Base-by-base conservation (phyloP, 1,140 invertebrate genomes). In the Akabosia matsudoensis region DNA sequence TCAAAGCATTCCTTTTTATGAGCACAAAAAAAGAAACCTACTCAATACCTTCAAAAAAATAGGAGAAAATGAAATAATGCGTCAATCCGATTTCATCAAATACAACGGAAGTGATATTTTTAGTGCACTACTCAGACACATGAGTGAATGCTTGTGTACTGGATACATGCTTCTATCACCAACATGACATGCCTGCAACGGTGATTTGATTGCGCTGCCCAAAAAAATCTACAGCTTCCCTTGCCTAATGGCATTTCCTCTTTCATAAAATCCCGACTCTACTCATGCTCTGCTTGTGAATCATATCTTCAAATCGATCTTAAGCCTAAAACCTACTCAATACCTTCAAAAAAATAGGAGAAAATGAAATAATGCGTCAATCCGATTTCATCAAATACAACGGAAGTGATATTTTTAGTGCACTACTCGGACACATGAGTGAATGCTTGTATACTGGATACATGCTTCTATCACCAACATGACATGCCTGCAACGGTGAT, bases 61-160 rank as follows among this genome's bases (percentile, higher is more conserved):
- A 18, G 37, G 18, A 45, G 18, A 45, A 67, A 67, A 67, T 67
- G 61, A 28, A 67, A 67, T 67, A 67, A 67, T 67, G 31, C 30
- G 61, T 67, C 61, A 67, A 67, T 67, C 61, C 61, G 61, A 67
- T 67, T 67, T 67, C 61, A 67, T 67, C 61, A 67, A 10, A 67
- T 30, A 30, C 61, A 30, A 67, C 61, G 61, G 61, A 67, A 67
- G 61, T 67, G 61, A 28, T 31, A 67, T 10, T 67, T 67, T 67
- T 67, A 67, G 26, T 13, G 54, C 4, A 22, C n/a, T 56, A 24
- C 54, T 56, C 54, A 3, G n/a, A 10, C 37, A 45, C 7, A 45
- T 18, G 37, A 45, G n/a, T n/a, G n/a, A n/a, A n/a, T n/a, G n/a
- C n/a, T n/a, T n/a, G n/a, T n/a, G n/a, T n/a, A n/a, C n/a, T n/a